Percentiles rank a stretch among this genome's conserved stretches.
Conservation (phyloP, 2,797 vertebrate genomes). For the Xyrichtys novacula region DNA sequence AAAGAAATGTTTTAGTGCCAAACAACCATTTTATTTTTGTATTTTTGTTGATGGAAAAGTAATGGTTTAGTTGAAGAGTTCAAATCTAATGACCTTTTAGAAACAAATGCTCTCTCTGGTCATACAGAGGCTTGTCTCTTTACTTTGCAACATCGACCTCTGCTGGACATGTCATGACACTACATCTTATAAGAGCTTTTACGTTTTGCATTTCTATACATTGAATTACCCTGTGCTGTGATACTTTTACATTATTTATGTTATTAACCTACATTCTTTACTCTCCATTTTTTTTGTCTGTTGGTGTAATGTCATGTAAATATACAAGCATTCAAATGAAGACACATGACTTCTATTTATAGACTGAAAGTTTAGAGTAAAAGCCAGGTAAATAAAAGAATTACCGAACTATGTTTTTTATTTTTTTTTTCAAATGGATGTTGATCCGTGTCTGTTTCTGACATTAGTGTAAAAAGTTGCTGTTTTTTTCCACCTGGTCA, state of each 20-base stretch:
- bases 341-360: not conserved
- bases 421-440: not conserved
- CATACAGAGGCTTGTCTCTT: not conserved
- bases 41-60: no score
- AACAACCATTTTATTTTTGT: no score
- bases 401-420: not conserved
- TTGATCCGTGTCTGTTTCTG: slow-evolving; percentile 27
- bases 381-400: fast-evolving
- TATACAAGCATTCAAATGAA: not conserved
- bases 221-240: not conserved
- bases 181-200: not conserved
- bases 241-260: not conserved
- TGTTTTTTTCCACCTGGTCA: not conserved
- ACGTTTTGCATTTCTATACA: not conserved
- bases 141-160: slow-evolving; percentile 46
- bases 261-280: not conserved
- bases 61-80: no score
- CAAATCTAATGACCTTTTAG: no score
- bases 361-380: not conserved
- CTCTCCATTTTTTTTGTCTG: not conserved
- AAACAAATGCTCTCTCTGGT: no score
- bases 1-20: no score
- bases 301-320: not conserved
- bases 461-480: not conserved
- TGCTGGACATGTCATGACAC: slow-evolving; percentile 20